Percentiles rank a stretch among this genome's conserved stretches.
Conservation (phyloP, 1,140 invertebrate genomes). For the Eriosoma lanigerum region DNA sequence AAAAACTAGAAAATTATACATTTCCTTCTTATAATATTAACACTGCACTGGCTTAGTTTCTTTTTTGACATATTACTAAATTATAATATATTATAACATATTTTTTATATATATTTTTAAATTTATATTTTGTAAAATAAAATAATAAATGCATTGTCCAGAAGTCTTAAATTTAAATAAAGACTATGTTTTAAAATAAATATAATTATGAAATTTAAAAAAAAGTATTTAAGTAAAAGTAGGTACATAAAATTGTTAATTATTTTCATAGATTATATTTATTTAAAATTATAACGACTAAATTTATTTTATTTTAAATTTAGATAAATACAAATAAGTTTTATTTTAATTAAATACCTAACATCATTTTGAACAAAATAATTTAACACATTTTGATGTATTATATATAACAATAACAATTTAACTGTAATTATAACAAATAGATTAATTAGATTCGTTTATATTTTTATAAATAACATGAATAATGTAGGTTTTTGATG, state of each 20-base stretch:
- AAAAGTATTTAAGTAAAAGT: too few species aligned
- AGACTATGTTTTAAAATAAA: too few species aligned
- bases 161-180: not conserved
- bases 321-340: not conserved
- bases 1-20: too few species aligned
- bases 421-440: too few species aligned
- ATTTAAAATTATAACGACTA: not conserved
- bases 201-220: not conserved
- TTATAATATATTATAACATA: not conserved
- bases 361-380: too few species aligned
- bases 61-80: not conserved
- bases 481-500: too few species aligned
- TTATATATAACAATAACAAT: too few species aligned
- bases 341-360: too few species aligned
- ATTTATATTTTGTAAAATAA: constrained; percentile 2
- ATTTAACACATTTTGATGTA: too few species aligned
- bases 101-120: constrained; percentile 3
- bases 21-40: not conserved
- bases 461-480: too few species aligned
- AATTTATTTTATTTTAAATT: not conserved
- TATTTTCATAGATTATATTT: constrained; percentile 10
- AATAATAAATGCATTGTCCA: not conserved
- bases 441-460: too few species aligned
- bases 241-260: not conserved
- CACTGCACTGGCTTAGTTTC: constrained; percentile 12